Percentiles rank a stretch among this genome's conserved stretches.
Conservation (phyloP, 2,888 invertebrate species). For the Nemotelus pantherinus region DNA sequence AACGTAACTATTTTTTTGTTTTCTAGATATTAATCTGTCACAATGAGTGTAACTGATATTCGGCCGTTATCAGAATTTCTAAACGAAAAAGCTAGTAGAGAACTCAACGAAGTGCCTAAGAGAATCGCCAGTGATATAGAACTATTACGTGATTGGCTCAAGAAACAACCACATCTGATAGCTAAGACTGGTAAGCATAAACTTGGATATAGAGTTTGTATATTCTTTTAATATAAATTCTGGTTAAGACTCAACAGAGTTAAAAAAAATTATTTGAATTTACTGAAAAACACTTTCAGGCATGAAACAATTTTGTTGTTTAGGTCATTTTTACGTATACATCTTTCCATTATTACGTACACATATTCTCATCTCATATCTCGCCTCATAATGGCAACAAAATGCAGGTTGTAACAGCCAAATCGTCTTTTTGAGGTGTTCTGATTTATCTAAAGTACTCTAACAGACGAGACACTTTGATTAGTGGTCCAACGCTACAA, state of each 20-base stretch:
- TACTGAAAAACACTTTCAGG: slow-evolving; percentile 67
- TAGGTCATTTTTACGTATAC: too few species aligned
- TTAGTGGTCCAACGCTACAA: slow-evolving; percentile 52
- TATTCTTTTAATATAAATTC: too few species aligned
- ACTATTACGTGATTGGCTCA: slow-evolving; percentile 68
- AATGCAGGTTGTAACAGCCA: too few species aligned
- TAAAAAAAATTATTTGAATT: slow-evolving; percentile 61
- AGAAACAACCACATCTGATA: slow-evolving; percentile 68
- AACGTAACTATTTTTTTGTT: too few species aligned
- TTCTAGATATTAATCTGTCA: neutral
- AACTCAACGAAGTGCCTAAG: slow-evolving; percentile 68
- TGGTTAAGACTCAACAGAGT: too few species aligned
- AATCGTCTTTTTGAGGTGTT: too few species aligned
- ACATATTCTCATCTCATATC: too few species aligned
- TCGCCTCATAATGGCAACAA: too few species aligned
- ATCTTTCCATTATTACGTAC: too few species aligned
- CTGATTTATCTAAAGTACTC: too few species aligned
- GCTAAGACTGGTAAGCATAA: slow-evolving; percentile 67
- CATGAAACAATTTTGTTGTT: slow-evolving; percentile 54
- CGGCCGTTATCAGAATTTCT: slow-evolving; percentile 64
- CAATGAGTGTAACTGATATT: slow-evolving; percentile 14
- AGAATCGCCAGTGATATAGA: slow-evolving; percentile 66
- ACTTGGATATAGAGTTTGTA: too few species aligned
- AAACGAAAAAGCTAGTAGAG: slow-evolving; percentile 65
- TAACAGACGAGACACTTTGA: too few species aligned